Evolutionary conservation across 2,888 invertebrate genomes (phyloP).

Genomic region (Volucella inflata): DNA sequence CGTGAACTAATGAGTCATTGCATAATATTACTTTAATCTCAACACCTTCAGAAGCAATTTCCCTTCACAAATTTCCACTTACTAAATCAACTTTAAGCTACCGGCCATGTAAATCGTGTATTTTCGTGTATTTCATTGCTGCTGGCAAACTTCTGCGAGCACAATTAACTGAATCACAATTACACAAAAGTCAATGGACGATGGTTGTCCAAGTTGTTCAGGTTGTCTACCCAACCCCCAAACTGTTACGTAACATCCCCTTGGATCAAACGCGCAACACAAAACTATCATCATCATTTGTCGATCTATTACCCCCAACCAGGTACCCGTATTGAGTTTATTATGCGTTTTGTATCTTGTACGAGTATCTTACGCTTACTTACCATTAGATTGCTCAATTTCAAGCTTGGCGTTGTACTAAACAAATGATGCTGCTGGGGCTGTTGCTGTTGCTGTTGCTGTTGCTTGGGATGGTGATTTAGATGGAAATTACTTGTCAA

Average conservation of each 20-base stretch:
- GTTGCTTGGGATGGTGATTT: slow-evolving; percentile 58
- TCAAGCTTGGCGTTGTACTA: slow-evolving; percentile 82
- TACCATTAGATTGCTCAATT: slow-evolving; percentile 84
- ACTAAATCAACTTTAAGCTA: too few relatives aligned
- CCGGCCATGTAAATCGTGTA: too few relatives aligned
- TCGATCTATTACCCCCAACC: slow-evolving; percentile 29
- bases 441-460: slow-evolving; percentile 69
- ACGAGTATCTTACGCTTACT: slow-evolving; percentile 74
- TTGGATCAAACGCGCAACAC: slow-evolving; percentile 3
- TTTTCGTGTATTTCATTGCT: too few relatives aligned
- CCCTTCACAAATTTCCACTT: too few relatives aligned
- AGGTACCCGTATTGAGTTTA: neutral
- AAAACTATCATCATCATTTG: slow-evolving; percentile 26
- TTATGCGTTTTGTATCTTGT: slow-evolving; percentile 12
- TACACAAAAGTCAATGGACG: neutral
- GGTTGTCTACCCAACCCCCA: neutral
- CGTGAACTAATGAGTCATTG: too few relatives aligned
- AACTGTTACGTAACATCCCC: slow-evolving; percentile 18
- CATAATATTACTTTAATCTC: too few relatives aligned
- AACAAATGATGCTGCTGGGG: slow-evolving; percentile 77
- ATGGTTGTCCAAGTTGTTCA: neutral
- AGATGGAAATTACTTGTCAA: slow-evolving; percentile 67
- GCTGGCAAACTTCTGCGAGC: neutral
- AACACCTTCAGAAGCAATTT: too few relatives aligned
- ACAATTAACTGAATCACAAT: slow-evolving; percentile 10